Evolutionary conservation across 53 echinoderm and acorn worm species (phyloP).

Genomic region (Holothuria scabra): DNA sequence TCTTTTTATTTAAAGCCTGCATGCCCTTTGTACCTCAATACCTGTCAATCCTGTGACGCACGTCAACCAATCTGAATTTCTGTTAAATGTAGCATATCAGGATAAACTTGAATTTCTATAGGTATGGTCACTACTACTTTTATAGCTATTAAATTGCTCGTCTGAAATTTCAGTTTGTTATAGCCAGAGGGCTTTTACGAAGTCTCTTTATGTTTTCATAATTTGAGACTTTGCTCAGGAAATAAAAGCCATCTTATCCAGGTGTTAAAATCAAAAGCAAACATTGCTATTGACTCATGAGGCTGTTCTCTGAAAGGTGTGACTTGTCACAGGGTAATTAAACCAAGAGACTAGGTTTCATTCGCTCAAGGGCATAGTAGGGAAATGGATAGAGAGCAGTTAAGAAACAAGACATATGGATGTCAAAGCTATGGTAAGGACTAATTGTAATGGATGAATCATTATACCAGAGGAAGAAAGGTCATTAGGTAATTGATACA

Average conservation of each 20-base stretch:
- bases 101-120: not conserved
- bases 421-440: too few species aligned
- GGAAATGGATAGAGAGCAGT: too few species aligned
- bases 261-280: constrained; percentile 31
- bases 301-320: constrained; percentile 21
- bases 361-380: not conserved
- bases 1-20: too few species aligned
- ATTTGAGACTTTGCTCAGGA: not conserved
- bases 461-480: too few species aligned
- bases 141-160: not conserved
- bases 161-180: constrained; percentile 6
- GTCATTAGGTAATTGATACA: too few species aligned
- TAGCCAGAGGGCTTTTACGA: constrained; percentile 14
- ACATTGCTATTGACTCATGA: not conserved
- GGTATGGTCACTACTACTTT: constrained; percentile 27
- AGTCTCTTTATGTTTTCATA: too few species aligned
- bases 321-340: constrained; percentile 44
- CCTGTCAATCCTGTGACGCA: not conserved
- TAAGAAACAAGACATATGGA: too few species aligned
- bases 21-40: not conserved
- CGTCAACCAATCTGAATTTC: not conserved
- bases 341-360: constrained; percentile 2
- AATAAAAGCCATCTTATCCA: constrained; percentile 19
- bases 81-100: constrained; percentile 36
- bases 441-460: too few species aligned